Base-by-base conservation (phyloP, 2,888 invertebrate species). In the Eupithecia subumbrata region DNA sequence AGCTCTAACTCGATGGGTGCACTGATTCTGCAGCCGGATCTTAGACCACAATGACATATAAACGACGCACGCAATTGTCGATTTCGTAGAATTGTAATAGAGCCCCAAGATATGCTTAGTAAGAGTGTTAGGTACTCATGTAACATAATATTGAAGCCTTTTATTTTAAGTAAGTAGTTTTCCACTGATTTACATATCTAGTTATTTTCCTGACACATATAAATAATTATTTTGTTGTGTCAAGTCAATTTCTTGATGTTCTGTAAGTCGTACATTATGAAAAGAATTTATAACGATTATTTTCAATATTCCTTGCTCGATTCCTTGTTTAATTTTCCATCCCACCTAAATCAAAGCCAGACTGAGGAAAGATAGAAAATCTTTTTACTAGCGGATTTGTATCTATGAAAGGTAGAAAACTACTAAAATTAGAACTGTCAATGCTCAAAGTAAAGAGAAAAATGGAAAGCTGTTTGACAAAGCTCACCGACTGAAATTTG, bases 401-500 rank as follows among this genome's bases (percentile, higher is more conserved):
- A 25, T 73, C 60, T 71, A 71, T 63, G 69, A 72, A 45, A 74
- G 60, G 52, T 66, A 66, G 63, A 82, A 82, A 82, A 83, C 85
- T 83, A 86, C 88, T 87, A 84, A 91, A 91, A 91, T 90, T 89
- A 84, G 90, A 92, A 91, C 85, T 89, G 90, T 92, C 92, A 91
- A 82, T 79, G 78, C 79, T 84, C 84, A 79, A 80, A 81, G 82
- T 85, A 87, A 87, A 88, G 87, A 89, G 86, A n/a, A 90, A 91
- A 92, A 92, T 91, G 90, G 87, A 90, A 90, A 91, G 89, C 85
- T 86, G 89, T 93, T 93, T 92, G 92, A 93, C 92, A 92, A 91
- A 89, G 88, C 85, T 90, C 86, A 88, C 89, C 89, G 88, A 90
- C 88, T 93, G 92, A 95, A 94, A 95, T 94, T 95, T 90, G 89